Conservation (phyloP, 2,797 vertebrate species). For the Schizopygopsis malacanthus region DNA sequence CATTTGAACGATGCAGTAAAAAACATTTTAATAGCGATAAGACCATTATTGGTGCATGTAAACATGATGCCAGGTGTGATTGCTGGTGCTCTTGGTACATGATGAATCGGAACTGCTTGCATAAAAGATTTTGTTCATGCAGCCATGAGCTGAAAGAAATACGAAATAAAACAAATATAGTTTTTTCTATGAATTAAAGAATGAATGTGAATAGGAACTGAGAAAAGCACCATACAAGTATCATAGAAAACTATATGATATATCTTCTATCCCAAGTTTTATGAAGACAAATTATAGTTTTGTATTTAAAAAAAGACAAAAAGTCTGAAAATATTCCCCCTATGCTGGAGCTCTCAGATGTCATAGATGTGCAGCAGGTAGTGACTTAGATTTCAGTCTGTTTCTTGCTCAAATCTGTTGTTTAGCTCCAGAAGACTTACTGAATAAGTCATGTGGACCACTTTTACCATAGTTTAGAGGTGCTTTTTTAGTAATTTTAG, state of each 20-base stretch:
- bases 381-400: too few species aligned
- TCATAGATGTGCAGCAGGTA: too few species aligned
- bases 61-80: conserved; percentile 65
- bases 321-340: neutral
- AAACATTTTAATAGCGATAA: conserved; percentile 62
- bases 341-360: neutral
- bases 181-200: neutral
- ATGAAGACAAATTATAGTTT: neutral
- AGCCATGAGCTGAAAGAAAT: neutral
- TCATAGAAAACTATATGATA: neutral
- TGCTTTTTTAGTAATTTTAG: neutral
- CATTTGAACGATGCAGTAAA: conserved; percentile 67
- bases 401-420: too few species aligned
- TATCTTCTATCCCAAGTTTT: neutral
- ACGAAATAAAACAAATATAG: neutral
- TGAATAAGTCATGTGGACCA: neutral
- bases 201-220: neutral
- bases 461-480: neutral
- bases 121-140: neutral
- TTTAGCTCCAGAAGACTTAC: neutral
- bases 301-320: neutral
- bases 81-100: neutral
- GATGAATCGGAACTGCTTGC: neutral
- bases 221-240: neutral
- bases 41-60: conserved; percentile 57